Percentiles rank a stretch among this genome's conserved stretches.
These are phyloP conservation scores for Enoplosus armatus DNA, from an alignment of 2,797 vertebrate species.

Conservation along the genomic window DNA sequence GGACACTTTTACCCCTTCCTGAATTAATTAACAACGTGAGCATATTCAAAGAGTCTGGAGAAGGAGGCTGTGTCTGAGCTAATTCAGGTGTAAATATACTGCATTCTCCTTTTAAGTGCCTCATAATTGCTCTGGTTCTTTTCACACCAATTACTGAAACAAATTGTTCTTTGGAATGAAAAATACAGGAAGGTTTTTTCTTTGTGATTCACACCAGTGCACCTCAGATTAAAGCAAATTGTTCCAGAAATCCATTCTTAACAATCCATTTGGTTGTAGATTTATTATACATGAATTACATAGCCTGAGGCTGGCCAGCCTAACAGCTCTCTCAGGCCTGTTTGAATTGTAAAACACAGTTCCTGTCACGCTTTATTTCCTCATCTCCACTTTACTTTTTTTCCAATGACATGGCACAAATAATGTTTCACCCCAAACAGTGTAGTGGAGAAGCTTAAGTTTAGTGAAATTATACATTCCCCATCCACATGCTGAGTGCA, in stretches of 20 bases:
- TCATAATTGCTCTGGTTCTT: constrained; percentile 29
- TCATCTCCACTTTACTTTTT: constrained; percentile 25
- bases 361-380: constrained; percentile 62
- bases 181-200: constrained; percentile 12
- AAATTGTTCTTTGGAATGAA: constrained; percentile 25
- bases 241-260: constrained; percentile 26
- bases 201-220: constrained; percentile 15
- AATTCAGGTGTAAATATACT: constrained; percentile 28
- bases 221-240: constrained; percentile 47
- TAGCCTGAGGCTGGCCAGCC: constrained; percentile 49
- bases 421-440: constrained; percentile 29
- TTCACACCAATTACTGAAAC: constrained; percentile 24
- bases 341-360: constrained; percentile 74
- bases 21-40: constrained; percentile 59
- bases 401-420: constrained; percentile 28
- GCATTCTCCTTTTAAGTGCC: constrained; percentile 26
- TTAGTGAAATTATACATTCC: background rate
- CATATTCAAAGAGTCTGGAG: constrained; percentile 30
- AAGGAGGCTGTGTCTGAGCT: constrained; percentile 17
- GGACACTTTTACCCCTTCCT: constrained; percentile 46
- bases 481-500: background rate
- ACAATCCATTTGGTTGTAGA: constrained; percentile 61
- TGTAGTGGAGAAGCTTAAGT: background rate
- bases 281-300: constrained; percentile 66
- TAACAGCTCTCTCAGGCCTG: constrained; percentile 60